Percentiles rank a stretch among this genome's conserved stretches.
Conservation (phyloP, 2,888 invertebrate genomes). For the Drosophila meridiana region DNA sequence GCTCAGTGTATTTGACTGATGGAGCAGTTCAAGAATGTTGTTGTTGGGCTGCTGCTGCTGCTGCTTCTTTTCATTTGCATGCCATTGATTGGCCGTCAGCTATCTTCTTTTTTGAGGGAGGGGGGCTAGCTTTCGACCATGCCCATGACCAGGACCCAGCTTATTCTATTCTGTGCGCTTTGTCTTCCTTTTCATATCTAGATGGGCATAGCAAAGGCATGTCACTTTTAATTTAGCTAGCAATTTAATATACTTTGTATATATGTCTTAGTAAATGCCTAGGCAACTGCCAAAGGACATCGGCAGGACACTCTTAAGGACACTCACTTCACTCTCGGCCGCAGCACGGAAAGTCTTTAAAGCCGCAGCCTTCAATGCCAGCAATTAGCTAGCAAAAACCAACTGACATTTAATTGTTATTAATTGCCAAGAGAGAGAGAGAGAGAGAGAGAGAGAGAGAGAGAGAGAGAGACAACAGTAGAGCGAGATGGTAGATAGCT, state of each 20-base stretch:
- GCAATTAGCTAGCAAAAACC: conserved; percentile 65
- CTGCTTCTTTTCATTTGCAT: conserved; percentile 50
- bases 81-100: conserved; percentile 47
- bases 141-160: background rate
- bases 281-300: conserved; percentile 30
- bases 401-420: conserved; percentile 76
- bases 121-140: background rate
- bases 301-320: conserved; percentile 60
- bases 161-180: background rate
- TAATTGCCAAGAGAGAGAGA: conserved; percentile 50
- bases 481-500: background rate
- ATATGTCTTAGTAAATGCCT: background rate
- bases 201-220: conserved; percentile 68
- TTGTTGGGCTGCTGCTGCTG: conserved; percentile 2
- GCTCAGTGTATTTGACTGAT: conserved; percentile 23
- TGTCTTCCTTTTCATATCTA: conserved; percentile 42
- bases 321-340: conserved; percentile 30
- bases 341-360: conserved; percentile 30
- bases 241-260: conserved; percentile 63
- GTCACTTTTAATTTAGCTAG: conserved; percentile 76
- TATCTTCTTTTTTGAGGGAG: background rate
- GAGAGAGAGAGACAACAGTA: background rate
- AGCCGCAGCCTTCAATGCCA: conserved; percentile 31
- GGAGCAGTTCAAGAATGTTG: conserved; percentile 34
- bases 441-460: conserved; percentile 15